A percentile compares a stretch with the other conserved stretches of the same genome.
Evolutionary conservation across 2,888 invertebrate genomes (phyloP).

Genomic region (Aelia acuminata): DNA sequence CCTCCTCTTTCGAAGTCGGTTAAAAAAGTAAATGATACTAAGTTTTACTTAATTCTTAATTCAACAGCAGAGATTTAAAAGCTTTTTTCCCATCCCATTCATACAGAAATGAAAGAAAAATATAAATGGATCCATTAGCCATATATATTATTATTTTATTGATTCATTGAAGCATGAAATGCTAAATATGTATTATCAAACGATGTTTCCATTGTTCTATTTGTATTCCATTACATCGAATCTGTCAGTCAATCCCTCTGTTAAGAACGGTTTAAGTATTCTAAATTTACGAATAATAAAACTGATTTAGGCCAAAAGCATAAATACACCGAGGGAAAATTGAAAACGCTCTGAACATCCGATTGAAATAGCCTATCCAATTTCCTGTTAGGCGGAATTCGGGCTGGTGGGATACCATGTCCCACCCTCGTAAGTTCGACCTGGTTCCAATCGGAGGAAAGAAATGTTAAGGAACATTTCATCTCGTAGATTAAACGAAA

Average conservation of each 20-base stretch:
- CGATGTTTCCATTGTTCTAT: too few relatives aligned
- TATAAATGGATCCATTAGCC: too few relatives aligned
- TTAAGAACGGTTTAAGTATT: neutral
- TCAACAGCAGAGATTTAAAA: too few relatives aligned
- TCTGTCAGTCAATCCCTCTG: neutral
- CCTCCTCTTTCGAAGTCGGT: too few relatives aligned
- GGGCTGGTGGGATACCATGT: neutral
- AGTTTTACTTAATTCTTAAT: too few relatives aligned
- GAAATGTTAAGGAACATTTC: neutral
- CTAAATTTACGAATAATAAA: conserved; percentile 23
- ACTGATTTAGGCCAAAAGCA: conserved; percentile 24
- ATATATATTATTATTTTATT: too few relatives aligned
- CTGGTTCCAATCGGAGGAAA: neutral
- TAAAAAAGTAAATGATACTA: too few relatives aligned
- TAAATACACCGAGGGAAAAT: conserved; percentile 34
- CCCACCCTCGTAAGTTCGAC: neutral
- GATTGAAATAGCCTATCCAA: conserved; percentile 39
- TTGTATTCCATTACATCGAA: too few relatives aligned
- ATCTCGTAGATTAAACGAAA: neutral
- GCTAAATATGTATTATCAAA: too few relatives aligned
- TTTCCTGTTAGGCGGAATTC: conserved; percentile 16
- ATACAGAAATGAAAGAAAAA: too few relatives aligned
- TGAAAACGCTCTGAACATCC: conserved; percentile 43
- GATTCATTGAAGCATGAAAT: too few relatives aligned
- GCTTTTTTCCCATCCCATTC: too few relatives aligned